phyloP scores from a whole-genome alignment of 2,888 invertebrate genomes.

The Abscondita cerata region DNA sequence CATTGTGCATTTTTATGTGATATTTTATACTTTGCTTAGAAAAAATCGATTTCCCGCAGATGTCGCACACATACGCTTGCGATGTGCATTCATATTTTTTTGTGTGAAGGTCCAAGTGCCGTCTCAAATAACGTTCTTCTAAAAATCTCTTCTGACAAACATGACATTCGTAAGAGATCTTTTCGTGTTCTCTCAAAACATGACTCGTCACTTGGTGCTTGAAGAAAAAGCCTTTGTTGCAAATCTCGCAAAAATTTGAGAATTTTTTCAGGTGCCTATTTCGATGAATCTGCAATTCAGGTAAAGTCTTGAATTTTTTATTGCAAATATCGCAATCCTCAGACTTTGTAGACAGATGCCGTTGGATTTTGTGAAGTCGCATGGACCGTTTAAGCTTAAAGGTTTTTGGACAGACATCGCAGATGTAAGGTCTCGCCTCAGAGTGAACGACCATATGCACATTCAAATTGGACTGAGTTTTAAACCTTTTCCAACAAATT shows the following conservation, averaged over 20 bases:
- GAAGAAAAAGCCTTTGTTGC: slow-evolving; percentile 42
- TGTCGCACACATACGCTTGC: not conserved
- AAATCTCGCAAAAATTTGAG: slow-evolving; percentile 60
- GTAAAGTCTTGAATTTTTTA: slow-evolving; percentile 13
- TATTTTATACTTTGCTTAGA: no score
- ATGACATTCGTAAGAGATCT: slow-evolving; percentile 9
- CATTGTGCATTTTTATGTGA: slow-evolving; percentile 38
- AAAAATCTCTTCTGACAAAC: slow-evolving; percentile 22
- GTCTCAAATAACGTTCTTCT: no score
- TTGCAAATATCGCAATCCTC: slow-evolving; percentile 21
- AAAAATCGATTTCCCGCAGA: not conserved
- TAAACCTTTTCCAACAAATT: no score
- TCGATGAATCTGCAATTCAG: slow-evolving; percentile 40
- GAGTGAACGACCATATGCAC: no score
- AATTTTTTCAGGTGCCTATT: slow-evolving; percentile 55
- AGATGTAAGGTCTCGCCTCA: not conserved
- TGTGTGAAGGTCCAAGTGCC: no score
- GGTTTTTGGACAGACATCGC: not conserved
- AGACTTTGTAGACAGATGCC: slow-evolving; percentile 12
- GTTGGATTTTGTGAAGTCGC: slow-evolving; percentile 50
- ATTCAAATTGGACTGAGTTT: no score
- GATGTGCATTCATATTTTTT: not conserved
- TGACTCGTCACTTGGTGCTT: no score
- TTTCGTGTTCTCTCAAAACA: no score
- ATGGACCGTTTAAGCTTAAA: not conserved